Conservation (phyloP, 1,140 invertebrate genomes). For the Drosophila sp. region DNA sequence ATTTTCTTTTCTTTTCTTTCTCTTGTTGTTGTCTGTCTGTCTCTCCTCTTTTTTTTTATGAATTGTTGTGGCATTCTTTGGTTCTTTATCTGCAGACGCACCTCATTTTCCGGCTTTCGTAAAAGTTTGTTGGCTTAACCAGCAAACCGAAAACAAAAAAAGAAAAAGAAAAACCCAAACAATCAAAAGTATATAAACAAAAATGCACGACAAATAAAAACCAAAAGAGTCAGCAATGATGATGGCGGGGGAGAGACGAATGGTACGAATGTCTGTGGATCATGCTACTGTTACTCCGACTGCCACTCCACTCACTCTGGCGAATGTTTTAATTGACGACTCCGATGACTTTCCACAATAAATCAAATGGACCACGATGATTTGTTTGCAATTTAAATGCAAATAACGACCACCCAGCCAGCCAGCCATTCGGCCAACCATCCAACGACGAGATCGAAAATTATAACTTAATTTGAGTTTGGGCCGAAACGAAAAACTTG, state of each 20-base stretch:
- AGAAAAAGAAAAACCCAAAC: constrained; percentile 3
- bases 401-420: constrained; percentile 73
- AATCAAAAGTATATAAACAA: neutral
- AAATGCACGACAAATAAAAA: neutral
- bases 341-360: constrained; percentile 65
- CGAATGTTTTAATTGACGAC: constrained; percentile 64
- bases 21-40: constrained; percentile 33
- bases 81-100: constrained; percentile 70
- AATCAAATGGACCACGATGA: constrained; percentile 70
- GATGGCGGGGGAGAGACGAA: neutral
- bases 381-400: constrained; percentile 81
- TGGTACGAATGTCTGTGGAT: neutral
- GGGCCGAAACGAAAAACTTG: constrained; percentile 34
- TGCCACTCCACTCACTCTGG: constrained; percentile 22
- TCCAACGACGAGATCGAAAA: constrained; percentile 51
- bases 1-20: constrained; percentile 31
- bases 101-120: constrained; percentile 75
- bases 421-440: neutral
- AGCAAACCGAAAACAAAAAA: constrained; percentile 41
- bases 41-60: constrained; percentile 52
- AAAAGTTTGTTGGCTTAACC: constrained; percentile 40
- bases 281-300: constrained; percentile 9
- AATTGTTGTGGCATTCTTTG: constrained; percentile 76
- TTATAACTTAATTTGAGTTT: constrained; percentile 78
- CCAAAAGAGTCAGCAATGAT: constrained; percentile 7